A percentile compares a stretch with the other conserved stretches of the same genome.
Conservation (phyloP, 2,888 invertebrate genomes). For the Hipparchia sbordonii region DNA sequence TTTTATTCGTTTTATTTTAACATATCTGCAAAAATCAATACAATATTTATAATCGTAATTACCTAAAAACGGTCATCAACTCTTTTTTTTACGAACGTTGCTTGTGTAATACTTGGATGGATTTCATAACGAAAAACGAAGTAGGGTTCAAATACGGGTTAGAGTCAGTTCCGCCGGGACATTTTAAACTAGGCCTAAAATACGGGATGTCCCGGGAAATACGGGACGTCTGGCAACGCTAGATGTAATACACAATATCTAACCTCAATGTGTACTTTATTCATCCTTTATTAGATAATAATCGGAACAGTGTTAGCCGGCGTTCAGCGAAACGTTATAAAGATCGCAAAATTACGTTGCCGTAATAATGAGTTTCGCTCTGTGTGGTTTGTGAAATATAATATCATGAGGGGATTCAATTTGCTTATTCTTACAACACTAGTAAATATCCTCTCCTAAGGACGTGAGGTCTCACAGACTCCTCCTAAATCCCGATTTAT, state of each 20-base stretch:
- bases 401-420: not conserved
- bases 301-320: constrained; percentile 3
- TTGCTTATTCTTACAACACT: not conserved
- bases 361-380: constrained; percentile 5
- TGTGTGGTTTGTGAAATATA: constrained; percentile 13
- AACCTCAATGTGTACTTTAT: not conserved
- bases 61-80: too few species aligned
- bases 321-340: not conserved
- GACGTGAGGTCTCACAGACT: not conserved
- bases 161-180: too few species aligned
- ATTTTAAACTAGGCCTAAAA: too few species aligned
- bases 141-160: too few species aligned
- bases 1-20: too few species aligned
- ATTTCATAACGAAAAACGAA: too few species aligned
- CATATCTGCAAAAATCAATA: too few species aligned
- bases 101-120: too few species aligned
- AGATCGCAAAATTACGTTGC: constrained; percentile 3
- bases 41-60: too few species aligned
- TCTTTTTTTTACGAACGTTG: too few species aligned
- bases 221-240: too few species aligned
- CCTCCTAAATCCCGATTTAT: not conserved
- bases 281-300: constrained; percentile 4
- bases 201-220: too few species aligned
- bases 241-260: not conserved
- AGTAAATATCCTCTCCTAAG: not conserved